Evolutionary conservation across 2,113 vertebrate species (phyloP).

Genomic region (Ptyas mucosa): DNA sequence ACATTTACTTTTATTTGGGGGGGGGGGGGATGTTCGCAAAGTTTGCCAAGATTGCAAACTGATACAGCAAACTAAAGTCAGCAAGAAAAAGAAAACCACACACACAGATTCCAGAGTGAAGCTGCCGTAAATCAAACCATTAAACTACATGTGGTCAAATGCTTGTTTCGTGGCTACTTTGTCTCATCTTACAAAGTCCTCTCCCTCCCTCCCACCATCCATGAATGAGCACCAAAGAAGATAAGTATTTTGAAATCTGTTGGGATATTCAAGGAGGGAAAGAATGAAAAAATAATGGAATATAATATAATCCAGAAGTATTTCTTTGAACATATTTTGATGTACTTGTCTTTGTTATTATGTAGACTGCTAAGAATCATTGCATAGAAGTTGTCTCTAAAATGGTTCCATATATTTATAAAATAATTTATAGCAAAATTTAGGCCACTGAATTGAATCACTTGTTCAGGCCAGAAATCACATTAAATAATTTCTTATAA

Average conservation of each 20-base stretch:
- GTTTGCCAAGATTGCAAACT: not conserved
- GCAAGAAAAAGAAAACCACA: not conserved
- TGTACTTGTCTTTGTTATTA: not conserved
- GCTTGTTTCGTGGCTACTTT: conserved; percentile 55
- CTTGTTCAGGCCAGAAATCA: not conserved
- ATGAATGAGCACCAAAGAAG: conserved; percentile 13
- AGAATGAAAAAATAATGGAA: not conserved
- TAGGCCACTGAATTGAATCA: not conserved
- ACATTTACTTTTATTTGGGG: not conserved
- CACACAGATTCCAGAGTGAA: conserved; percentile 34
- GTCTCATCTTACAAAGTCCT: conserved; percentile 19
- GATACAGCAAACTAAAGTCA: fast-evolving
- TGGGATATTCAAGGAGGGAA: conserved; percentile 2
- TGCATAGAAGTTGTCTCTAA: not conserved
- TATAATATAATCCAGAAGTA: not conserved
- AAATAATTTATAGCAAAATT: not conserved
- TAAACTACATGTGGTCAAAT: conserved; percentile 57
- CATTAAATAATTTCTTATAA: not conserved
- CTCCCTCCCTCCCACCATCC: conserved; percentile 35
- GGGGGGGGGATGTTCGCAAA: not conserved
- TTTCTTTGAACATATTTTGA: not conserved
- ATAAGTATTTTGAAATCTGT: conserved; percentile 15
- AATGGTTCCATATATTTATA: not conserved
- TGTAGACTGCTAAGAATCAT: not conserved
- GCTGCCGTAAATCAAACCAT: conserved; percentile 40